phyloP scores from a whole-genome alignment of 1,140 invertebrate genomes.

The honey bee (Apis mellifera) region Amel_HAv3.1 CM009944.2:6747501-6748000 shows the following conservation, averaged over 20 bases:
- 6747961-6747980: too few relatives aligned
- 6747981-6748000: too few relatives aligned
- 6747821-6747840: slow-evolving; percentile 45
- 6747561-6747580: slow-evolving; percentile 55
- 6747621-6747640: slow-evolving; percentile 64
- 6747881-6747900: background rate
- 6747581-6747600: slow-evolving; percentile 68
- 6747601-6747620: slow-evolving; percentile 61
- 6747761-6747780: slow-evolving; percentile 62
- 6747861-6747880: slow-evolving; percentile 13
- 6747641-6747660: slow-evolving; percentile 71
- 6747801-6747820: slow-evolving; percentile 34
- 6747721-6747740: slow-evolving; percentile 55
- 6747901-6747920: background rate
- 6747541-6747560: slow-evolving; percentile 41
- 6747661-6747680: slow-evolving; percentile 65
- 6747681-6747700: slow-evolving; percentile 73
- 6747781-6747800: slow-evolving; percentile 17
- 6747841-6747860: slow-evolving; percentile 44
- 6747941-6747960: background rate
- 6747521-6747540: slow-evolving; percentile 30
- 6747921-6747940: background rate
- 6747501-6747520: slow-evolving; percentile 16
- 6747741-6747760: slow-evolving; percentile 66
- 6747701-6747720: slow-evolving; percentile 67